phyloP scores from a whole-genome alignment of 2,888 invertebrate species.

The Phanerotoma sp. region DNA sequence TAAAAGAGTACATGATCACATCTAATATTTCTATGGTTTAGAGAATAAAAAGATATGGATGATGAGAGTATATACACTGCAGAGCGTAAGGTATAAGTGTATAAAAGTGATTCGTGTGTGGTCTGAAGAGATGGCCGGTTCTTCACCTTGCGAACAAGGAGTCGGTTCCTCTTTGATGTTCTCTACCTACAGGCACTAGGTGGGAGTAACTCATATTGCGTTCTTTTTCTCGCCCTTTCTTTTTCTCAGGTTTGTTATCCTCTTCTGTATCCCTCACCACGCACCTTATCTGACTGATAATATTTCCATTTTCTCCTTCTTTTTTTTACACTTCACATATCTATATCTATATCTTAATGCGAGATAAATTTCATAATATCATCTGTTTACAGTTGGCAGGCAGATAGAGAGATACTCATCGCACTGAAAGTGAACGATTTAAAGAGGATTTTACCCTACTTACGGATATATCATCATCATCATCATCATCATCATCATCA shows the following conservation, averaged over 20 bases:
- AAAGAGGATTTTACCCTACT: background rate
- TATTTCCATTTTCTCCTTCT: slow-evolving; percentile 7
- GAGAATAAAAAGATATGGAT: background rate
- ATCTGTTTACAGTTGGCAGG: background rate
- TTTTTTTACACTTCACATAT: slow-evolving; percentile 7
- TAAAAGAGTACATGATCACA: background rate
- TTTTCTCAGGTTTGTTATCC: slow-evolving; percentile 18
- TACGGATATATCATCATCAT: slow-evolving; percentile 15
- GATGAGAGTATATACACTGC: slow-evolving; percentile 11
- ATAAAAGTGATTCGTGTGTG: slow-evolving; percentile 58
- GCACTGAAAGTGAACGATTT: slow-evolving; percentile 7
- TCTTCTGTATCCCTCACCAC: slow-evolving; percentile 10
- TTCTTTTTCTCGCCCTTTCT: slow-evolving; percentile 32
- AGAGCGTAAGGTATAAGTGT: slow-evolving; percentile 49
- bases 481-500: too few species aligned
- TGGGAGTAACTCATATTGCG: slow-evolving; percentile 40
- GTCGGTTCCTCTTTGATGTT: slow-evolving; percentile 57
- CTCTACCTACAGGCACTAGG: slow-evolving; percentile 49
- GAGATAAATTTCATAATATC: background rate
- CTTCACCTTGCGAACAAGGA: slow-evolving; percentile 58
- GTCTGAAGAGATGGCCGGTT: slow-evolving; percentile 58
- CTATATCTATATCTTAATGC: background rate
- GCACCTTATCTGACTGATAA: too few species aligned
- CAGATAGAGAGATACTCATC: background rate
- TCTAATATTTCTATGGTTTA: background rate